phyloP scores from a whole-genome alignment of 92 coral and sea anemone genomes.

The Heliopora coerulea region DNA sequence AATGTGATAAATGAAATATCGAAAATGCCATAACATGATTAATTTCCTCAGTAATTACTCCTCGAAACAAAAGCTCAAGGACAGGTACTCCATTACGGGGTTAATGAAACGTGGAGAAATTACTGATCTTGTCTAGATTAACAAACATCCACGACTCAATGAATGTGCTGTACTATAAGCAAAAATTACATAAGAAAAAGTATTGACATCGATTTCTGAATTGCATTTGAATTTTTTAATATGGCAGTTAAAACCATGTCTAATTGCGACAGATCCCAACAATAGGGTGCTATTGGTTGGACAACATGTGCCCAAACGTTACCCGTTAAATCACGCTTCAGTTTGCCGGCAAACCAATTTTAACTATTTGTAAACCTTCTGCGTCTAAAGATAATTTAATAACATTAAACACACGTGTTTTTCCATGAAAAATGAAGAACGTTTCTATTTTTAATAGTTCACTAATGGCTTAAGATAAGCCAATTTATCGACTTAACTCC shows the following conservation, averaged over 20 bases:
- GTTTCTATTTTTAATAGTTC: constrained; percentile 34
- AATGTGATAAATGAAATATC: constrained; percentile 27
- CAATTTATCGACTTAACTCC: constrained; percentile 26
- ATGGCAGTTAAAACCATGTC: background rate
- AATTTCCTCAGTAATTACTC: constrained; percentile 26
- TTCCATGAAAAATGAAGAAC: constrained; percentile 20
- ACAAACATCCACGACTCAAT: background rate
- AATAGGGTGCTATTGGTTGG: constrained; percentile 8
- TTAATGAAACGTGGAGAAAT: constrained; percentile 34
- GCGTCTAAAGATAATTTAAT: background rate
- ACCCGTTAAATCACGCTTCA: constrained; percentile 34
- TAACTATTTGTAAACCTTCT: constrained; percentile 15
- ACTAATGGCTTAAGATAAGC: constrained; percentile 32
- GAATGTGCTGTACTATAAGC: too few species aligned
- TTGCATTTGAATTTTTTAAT: background rate
- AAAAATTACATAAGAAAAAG: too few species aligned
- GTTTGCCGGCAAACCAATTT: constrained; percentile 12
- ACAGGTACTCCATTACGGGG: constrained; percentile 38
- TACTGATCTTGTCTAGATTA: background rate
- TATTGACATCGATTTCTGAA: too few species aligned
- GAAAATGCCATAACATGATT: constrained; percentile 23
- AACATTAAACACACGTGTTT: constrained; percentile 29
- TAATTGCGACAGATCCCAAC: background rate
- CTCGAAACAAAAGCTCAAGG: constrained; percentile 22
- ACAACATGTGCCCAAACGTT: constrained; percentile 25